Percentiles rank a stretch among this genome's conserved stretches.
These are phyloP conservation scores for Noturus placidus DNA, from an alignment of 2,113 vertebrate species.

Conservation along the genomic window DNA sequence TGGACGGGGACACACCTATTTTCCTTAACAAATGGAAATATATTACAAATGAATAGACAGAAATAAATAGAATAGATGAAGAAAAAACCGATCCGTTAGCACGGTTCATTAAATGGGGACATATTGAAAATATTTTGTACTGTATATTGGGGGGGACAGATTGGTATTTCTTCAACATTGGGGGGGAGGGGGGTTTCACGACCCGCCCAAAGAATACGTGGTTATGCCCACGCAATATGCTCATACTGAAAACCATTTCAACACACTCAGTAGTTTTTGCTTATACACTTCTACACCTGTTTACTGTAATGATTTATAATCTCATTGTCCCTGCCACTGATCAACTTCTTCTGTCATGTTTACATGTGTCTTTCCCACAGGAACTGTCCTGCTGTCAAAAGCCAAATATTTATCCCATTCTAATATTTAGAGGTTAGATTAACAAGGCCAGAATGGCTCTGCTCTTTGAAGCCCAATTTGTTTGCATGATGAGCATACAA, in stretches of 20 bases:
- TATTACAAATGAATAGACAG: no score
- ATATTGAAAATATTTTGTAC: no score
- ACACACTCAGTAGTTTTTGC: background rate
- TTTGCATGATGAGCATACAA: slow-evolving; percentile 35
- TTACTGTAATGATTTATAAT: background rate
- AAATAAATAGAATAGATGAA: no score
- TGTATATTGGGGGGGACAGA: no score
- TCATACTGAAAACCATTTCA: background rate
- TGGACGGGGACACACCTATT: no score
- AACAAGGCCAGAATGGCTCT: slow-evolving; percentile 30
- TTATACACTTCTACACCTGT: background rate
- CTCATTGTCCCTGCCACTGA: background rate
- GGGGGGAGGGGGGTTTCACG: no score
- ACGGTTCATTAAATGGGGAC: no score
- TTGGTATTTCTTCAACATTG: no score
- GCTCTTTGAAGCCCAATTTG: slow-evolving; percentile 25
- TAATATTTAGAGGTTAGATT: slow-evolving; percentile 38
- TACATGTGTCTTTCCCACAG: slow-evolving; percentile 5
- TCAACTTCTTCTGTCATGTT: slow-evolving; percentile 11
- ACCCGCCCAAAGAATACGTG: no score
- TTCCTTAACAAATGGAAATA: no score
- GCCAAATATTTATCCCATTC: slow-evolving; percentile 18
- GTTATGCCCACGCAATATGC: no score
- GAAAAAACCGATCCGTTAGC: no score
- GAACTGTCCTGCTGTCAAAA: slow-evolving; percentile 11